Conservation (phyloP, 2,797 vertebrate species). For the Lepilemur septentrionalis region DNA sequence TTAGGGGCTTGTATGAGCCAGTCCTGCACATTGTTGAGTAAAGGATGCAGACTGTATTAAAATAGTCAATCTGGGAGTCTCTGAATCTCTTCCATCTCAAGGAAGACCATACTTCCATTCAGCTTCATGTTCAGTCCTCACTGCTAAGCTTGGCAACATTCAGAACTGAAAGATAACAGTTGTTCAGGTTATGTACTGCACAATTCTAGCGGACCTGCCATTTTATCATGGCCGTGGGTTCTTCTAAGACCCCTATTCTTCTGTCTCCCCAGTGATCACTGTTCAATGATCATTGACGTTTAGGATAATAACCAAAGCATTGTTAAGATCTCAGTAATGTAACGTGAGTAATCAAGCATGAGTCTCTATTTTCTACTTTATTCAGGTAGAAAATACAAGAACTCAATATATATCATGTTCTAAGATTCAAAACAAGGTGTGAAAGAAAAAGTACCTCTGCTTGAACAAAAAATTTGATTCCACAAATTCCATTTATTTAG, state of each 20-base stretch:
- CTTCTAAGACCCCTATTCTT: not conserved
- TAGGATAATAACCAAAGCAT: not conserved
- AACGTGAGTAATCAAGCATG: not conserved
- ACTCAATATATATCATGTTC: not conserved
- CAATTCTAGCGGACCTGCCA: not conserved
- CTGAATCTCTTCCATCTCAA: not conserved
- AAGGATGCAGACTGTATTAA: not conserved
- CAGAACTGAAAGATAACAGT: not conserved
- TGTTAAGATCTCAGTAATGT: not conserved
- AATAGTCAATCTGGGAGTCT: not conserved
- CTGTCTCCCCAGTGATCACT: not conserved
- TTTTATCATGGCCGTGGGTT: not conserved
- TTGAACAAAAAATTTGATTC: not conserved
- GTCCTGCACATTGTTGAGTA: not conserved
- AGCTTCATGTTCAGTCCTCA: not conserved
- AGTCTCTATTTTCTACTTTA: not conserved
- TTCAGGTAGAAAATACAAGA: not conserved
- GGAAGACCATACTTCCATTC: not conserved
- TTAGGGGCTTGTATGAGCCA: not conserved
- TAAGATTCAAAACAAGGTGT: conserved; percentile 18
- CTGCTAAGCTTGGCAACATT: not conserved
- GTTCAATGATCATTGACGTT: not conserved
- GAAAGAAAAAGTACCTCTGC: not conserved
- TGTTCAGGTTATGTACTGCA: not conserved
- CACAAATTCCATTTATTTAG: not conserved